A percentile compares a stretch with the other conserved stretches of the same genome.
These are phyloP conservation scores for Troides oblongomaculatus DNA, from an alignment of 2,888 invertebrate genomes.

Conservation along the genomic window DNA sequence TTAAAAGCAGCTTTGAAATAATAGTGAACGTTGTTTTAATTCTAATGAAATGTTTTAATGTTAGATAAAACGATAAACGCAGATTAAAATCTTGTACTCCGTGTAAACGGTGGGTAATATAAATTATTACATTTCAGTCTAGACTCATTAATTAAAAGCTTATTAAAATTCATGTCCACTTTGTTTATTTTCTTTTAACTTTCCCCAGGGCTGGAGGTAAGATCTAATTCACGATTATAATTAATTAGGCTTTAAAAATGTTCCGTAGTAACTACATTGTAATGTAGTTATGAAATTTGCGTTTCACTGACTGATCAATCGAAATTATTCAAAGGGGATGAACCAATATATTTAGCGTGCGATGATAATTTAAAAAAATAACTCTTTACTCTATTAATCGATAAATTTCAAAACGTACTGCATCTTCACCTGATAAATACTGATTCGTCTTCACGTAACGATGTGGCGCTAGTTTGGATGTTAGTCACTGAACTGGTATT, in stretches of 20 bases:
- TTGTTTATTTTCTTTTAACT: neutral
- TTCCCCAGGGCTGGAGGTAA: neutral
- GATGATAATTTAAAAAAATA: neutral
- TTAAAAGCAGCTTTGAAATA: neutral
- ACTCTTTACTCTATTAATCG: no score
- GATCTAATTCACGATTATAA: neutral
- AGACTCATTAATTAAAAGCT: slow-evolving; percentile 23
- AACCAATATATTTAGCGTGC: neutral
- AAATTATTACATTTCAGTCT: slow-evolving; percentile 18
- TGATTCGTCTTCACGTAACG: no score
- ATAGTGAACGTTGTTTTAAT: slow-evolving; percentile 8
- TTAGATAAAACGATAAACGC: slow-evolving; percentile 16
- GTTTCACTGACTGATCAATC: neutral
- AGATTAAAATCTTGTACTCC: slow-evolving; percentile 13
- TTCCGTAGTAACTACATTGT: neutral
- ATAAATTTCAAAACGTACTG: no score
- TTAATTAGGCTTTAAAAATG: neutral
- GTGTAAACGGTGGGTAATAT: slow-evolving; percentile 7
- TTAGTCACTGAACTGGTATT: no score
- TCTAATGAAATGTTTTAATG: slow-evolving; percentile 8
- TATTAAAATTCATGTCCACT: slow-evolving; percentile 2
- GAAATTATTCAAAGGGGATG: neutral
- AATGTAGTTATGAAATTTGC: neutral
- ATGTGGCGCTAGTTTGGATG: no score
- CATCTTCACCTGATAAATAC: no score